Conservation (phyloP, 2,113 vertebrate species). For the Tylochromis polylepis region DNA sequence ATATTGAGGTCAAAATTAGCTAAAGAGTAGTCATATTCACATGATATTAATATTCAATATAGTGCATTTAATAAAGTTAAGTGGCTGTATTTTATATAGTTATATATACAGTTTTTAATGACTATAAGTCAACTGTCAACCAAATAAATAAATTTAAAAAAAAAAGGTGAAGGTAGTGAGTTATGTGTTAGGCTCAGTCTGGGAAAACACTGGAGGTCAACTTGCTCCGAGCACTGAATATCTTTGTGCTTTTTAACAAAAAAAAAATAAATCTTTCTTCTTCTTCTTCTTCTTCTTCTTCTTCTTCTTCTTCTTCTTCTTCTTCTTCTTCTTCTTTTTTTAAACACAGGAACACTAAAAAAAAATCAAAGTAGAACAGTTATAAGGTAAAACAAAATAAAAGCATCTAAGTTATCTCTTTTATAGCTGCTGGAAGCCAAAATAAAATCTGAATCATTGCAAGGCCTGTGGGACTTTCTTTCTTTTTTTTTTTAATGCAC, state of each 20-base stretch:
- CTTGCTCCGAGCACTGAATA: background rate
- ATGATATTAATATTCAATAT: background rate
- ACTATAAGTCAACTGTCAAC: background rate
- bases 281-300: background rate
- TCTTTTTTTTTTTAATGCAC: background rate
- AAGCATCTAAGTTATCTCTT: background rate
- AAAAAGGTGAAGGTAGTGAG: background rate
- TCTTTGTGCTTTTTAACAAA: background rate
- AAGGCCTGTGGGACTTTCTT: background rate
- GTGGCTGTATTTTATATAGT: background rate
- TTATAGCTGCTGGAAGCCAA: background rate
- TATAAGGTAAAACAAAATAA: background rate
- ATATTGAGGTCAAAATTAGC: background rate
- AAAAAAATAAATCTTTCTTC: too few species aligned
- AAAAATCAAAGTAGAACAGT: background rate
- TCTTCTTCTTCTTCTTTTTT: background rate
- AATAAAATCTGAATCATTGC: background rate
- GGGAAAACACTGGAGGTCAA: background rate
- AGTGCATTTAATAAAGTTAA: background rate
- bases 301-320: too few species aligned
- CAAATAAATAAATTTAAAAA: background rate
- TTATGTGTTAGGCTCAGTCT: background rate
- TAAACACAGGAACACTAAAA: background rate
- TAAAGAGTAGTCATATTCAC: background rate
- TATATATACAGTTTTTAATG: background rate